phyloP scores from a whole-genome alignment of 2,888 invertebrate species.

The Timema cristinae region DNA sequence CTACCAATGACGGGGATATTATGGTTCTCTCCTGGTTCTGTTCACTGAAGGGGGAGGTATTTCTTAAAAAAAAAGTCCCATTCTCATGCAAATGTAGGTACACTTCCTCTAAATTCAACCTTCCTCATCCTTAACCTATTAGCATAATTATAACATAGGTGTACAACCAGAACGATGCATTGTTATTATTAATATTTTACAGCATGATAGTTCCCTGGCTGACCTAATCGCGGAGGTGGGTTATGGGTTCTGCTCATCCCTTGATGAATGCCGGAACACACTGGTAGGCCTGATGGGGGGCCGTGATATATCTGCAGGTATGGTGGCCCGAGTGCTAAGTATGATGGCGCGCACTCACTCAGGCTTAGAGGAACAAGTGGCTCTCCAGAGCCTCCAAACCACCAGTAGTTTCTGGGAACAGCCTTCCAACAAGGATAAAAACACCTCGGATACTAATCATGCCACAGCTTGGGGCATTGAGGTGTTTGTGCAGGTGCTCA shows the following conservation, averaged over 20 bases:
- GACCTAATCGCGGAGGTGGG: slow-evolving; percentile 92
- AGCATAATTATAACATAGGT: too few relatives aligned
- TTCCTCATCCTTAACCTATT: too few relatives aligned
- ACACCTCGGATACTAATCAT: slow-evolving; percentile 32
- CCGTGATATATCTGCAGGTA: slow-evolving; percentile 75
- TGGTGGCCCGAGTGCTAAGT: slow-evolving; percentile 79
- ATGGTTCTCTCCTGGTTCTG: too few relatives aligned
- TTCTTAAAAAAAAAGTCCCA: too few relatives aligned
- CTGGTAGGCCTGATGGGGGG: slow-evolving; percentile 74
- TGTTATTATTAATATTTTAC: not conserved
- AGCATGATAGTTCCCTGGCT: slow-evolving; percentile 71
- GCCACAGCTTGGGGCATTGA: slow-evolving; percentile 86
- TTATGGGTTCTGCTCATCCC: slow-evolving; percentile 77
- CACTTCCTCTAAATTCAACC: too few relatives aligned
- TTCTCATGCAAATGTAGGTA: too few relatives aligned
- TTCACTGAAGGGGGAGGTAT: too few relatives aligned
- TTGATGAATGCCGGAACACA: slow-evolving; percentile 84
- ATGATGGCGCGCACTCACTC: slow-evolving; percentile 83
- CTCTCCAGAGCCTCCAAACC: slow-evolving; percentile 39
- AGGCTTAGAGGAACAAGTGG: slow-evolving; percentile 69
- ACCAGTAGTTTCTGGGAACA: slow-evolving; percentile 37
- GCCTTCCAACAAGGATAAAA: slow-evolving; percentile 54
- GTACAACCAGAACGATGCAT: too few relatives aligned
- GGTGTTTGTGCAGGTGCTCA: slow-evolving; percentile 86
- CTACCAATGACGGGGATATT: too few relatives aligned